phyloP scores from a whole-genome alignment of 2,888 invertebrate species.

The Tetrapedia diversipes region DNA sequence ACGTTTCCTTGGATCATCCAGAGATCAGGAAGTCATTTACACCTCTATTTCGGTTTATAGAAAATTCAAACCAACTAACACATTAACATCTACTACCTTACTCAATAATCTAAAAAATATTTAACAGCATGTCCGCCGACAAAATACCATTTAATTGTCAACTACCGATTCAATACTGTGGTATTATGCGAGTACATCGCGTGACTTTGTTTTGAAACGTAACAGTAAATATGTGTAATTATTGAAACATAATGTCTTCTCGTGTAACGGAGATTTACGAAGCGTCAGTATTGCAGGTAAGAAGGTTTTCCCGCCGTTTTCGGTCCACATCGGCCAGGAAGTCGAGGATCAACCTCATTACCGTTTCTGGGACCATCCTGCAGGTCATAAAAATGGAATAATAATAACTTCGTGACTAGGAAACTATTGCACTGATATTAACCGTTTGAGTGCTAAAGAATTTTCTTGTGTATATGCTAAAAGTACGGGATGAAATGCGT shows the following conservation, averaged over 20 bases:
- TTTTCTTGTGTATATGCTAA: no score
- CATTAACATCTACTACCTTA: no score
- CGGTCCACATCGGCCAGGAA: conserved; percentile 63
- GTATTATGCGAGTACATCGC: not conserved
- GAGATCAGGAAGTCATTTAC: not conserved
- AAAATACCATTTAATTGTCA: not conserved
- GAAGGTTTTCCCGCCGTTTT: conserved; percentile 36
- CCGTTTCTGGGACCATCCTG: conserved; percentile 71
- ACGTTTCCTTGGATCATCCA: not conserved
- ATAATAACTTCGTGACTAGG: not conserved
- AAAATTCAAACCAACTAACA: no score
- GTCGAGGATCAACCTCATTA: conserved; percentile 71
- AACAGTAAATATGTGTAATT: not conserved
- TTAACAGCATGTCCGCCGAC: not conserved
- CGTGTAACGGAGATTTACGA: not conserved
- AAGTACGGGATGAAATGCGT: no score
- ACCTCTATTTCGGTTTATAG: no score
- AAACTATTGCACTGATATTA: not conserved
- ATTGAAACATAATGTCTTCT: not conserved
- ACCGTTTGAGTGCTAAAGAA: no score
- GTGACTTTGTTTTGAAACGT: not conserved
- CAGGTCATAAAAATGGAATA: not conserved
- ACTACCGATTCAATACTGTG: no score
- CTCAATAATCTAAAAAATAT: not conserved
- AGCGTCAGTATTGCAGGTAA: not conserved